phyloP scores from a whole-genome alignment of 2,797 vertebrate species.

The Avahi laniger region DNA sequence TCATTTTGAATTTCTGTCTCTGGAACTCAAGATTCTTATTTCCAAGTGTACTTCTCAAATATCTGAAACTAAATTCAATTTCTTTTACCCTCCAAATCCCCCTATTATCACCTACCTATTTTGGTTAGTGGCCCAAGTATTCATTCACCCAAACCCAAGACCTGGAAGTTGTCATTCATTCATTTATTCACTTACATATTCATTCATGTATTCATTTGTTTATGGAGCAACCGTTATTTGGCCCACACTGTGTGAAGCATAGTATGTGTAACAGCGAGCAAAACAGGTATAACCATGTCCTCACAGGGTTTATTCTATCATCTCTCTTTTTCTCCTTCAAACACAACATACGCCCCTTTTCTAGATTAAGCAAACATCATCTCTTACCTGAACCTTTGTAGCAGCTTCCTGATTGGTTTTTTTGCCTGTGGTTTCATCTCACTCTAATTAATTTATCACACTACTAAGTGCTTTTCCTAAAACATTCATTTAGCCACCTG shows the following conservation, averaged over 20 bases:
- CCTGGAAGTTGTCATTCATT: background rate
- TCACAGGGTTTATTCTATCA: background rate
- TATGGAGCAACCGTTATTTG: background rate
- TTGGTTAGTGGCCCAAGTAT: slow-evolving; percentile 7
- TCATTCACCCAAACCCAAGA: background rate
- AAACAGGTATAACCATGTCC: background rate
- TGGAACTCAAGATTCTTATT: slow-evolving; percentile 38
- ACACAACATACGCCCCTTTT: background rate
- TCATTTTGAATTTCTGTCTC: slow-evolving; percentile 38
- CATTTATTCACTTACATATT: background rate
- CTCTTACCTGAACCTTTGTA: background rate
- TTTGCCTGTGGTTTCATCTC: background rate
- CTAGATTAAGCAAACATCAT: background rate
- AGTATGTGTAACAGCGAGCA: background rate
- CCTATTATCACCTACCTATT: background rate
- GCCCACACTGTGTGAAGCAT: background rate
- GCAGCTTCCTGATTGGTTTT: background rate
- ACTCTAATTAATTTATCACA: background rate
- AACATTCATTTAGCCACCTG: background rate
- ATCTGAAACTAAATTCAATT: slow-evolving; percentile 40
- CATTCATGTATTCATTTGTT: background rate
- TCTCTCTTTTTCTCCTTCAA: background rate
- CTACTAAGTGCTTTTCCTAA: background rate
- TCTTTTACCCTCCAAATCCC: background rate
- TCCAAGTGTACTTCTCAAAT: slow-evolving; percentile 41